Percentiles rank a stretch among this genome's conserved stretches.
Conservation (phyloP, 2,888 invertebrate species). For the Polydrusus pterygomalis region DNA sequence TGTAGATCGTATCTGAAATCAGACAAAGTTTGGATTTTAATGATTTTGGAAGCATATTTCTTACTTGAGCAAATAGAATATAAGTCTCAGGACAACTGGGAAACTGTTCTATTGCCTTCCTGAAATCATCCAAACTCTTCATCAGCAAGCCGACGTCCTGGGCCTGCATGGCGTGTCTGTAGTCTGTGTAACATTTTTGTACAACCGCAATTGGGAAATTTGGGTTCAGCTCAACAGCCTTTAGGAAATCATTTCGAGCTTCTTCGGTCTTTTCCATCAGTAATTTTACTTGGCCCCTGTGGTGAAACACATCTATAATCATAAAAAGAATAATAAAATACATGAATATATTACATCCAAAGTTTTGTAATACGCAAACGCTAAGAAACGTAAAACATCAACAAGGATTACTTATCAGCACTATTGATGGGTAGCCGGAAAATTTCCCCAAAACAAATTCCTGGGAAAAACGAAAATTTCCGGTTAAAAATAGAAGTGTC, state of each 20-base stretch:
- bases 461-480: no score
- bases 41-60: constrained; percentile 70
- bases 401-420: no score
- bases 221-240: constrained; percentile 87
- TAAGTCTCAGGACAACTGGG: constrained; percentile 91
- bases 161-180: constrained; percentile 72
- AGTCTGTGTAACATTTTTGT: constrained; percentile 94
- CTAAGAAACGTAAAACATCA: neutral
- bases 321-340: neutral
- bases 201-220: constrained; percentile 90
- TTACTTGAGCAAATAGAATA: constrained; percentile 88
- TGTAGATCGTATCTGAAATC: no score
- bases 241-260: constrained; percentile 88
- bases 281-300: constrained; percentile 91
- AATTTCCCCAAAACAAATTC: no score
- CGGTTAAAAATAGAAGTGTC: no score
- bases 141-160: constrained; percentile 75
- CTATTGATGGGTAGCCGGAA: no score
- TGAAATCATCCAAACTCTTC: constrained; percentile 83
- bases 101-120: constrained; percentile 84
- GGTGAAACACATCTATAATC: constrained; percentile 87
- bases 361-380: neutral
- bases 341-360: no score
- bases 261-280: constrained; percentile 87
- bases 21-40: no score